Conservation (phyloP, 2,797 vertebrate species). For the Spinus pinus region DNA sequence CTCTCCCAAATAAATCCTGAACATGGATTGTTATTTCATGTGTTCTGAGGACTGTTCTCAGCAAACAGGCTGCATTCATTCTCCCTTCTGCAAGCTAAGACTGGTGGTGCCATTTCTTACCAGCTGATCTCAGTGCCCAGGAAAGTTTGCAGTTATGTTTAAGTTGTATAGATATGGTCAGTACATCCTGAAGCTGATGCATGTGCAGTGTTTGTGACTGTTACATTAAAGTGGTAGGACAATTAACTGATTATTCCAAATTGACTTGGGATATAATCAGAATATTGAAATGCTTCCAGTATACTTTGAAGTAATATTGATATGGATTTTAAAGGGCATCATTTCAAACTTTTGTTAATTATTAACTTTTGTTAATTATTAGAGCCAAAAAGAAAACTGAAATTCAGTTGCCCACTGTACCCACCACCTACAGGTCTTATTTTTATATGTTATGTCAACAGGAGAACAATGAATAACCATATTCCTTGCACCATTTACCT, state of each 20-base stretch:
- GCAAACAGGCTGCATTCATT: background rate
- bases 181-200: background rate
- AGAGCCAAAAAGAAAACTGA: background rate
- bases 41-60: accelerated
- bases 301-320: background rate
- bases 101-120: background rate
- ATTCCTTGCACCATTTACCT: constrained; percentile 40
- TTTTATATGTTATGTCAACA: background rate
- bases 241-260: background rate
- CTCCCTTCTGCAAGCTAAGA: background rate
- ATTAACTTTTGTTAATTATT: background rate
- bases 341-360: background rate
- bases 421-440: background rate
- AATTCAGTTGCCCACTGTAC: background rate
- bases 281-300: background rate
- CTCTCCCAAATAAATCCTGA: background rate
- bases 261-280: background rate
- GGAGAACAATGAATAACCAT: constrained; percentile 3
- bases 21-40: background rate
- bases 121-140: background rate
- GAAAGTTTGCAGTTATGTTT: background rate
- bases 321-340: background rate
- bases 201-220: background rate
- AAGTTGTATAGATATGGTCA: background rate
- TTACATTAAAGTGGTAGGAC: background rate